These are phyloP conservation scores for Willisornis vidua DNA, from an alignment of 2,113 vertebrate species.

Conservation along the genomic window DNA sequence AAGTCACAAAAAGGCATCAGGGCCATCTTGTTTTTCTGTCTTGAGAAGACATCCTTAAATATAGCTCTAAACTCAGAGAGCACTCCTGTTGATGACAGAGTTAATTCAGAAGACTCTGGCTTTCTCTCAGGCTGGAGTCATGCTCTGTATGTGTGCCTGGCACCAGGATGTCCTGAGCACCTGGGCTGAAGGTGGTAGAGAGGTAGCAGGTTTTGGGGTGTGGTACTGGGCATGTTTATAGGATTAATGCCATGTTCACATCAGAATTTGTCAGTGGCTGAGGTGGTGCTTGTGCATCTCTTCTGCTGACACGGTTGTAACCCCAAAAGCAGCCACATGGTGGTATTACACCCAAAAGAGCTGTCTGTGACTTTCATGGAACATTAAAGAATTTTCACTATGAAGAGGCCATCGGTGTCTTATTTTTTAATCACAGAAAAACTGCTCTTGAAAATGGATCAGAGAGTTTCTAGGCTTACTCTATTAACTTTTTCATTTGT, in stretches of 20 bases:
- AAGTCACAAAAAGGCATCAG: not conserved
- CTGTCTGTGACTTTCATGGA: not conserved
- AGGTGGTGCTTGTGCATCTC: not conserved
- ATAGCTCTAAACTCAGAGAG: not conserved
- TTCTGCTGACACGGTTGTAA: not conserved
- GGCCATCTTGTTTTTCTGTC: not conserved
- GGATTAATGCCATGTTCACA: not conserved
- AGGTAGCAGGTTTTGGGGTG: not conserved
- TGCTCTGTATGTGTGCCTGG: not conserved
- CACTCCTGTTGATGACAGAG: not conserved
- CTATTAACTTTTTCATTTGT: not conserved
- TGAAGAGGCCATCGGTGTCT: not conserved
- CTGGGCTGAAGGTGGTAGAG: not conserved
- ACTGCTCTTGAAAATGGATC: not conserved
- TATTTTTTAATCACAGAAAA: not conserved
- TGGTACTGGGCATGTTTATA: not conserved
- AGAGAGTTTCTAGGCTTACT: not conserved
- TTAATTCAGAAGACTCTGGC: not conserved
- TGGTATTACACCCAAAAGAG: rapidly evolving
- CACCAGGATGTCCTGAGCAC: not conserved
- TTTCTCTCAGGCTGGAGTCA: not conserved
- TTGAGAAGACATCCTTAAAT: not conserved
- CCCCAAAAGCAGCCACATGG: rapidly evolving
- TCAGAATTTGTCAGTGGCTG: not conserved
- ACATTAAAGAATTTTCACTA: not conserved